These are phyloP conservation scores for Lysandra bellargus DNA, from an alignment of 2,888 invertebrate species.

Conservation along the genomic window DNA sequence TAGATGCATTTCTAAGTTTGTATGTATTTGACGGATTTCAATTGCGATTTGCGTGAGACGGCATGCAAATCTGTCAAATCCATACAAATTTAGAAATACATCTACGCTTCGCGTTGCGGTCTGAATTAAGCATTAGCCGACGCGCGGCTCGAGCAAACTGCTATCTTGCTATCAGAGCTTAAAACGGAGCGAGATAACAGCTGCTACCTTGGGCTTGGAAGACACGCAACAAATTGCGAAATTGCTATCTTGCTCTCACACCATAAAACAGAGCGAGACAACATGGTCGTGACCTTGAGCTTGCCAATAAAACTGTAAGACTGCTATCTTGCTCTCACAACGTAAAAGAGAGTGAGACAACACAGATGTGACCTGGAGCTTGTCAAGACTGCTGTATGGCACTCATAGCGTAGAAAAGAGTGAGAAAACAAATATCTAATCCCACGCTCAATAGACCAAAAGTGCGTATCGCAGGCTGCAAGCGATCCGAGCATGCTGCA, in stretches of 20 bases:
- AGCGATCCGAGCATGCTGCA: constrained; percentile 40
- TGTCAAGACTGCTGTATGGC: constrained; percentile 45
- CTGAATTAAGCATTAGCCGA: no score
- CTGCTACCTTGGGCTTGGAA: no score
- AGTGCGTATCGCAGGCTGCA: no score
- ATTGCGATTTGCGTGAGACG: no score
- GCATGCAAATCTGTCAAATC: no score
- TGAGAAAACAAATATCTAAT: neutral
- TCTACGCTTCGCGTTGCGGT: no score
- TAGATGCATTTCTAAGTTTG: no score
- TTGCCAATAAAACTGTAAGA: constrained; percentile 40
- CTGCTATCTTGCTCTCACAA: constrained; percentile 34
- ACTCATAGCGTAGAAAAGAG: constrained; percentile 37
- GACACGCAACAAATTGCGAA: no score
- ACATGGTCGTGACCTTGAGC: neutral
- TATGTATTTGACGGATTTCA: no score
- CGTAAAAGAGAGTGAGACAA: constrained; percentile 30
- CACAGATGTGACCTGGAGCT: constrained; percentile 35
- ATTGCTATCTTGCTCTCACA: constrained; percentile 44
- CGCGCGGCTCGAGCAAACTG: constrained; percentile 30
- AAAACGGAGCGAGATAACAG: no score
- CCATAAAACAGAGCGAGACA: constrained; percentile 35
- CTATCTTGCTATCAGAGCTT: constrained; percentile 12
- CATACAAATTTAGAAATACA: no score
- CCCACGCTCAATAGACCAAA: no score